phyloP scores from a whole-genome alignment of 30 jellyfish, hydroid and myxozoan species.

The Aurelia aurita complex sp. Pacific region DNA sequence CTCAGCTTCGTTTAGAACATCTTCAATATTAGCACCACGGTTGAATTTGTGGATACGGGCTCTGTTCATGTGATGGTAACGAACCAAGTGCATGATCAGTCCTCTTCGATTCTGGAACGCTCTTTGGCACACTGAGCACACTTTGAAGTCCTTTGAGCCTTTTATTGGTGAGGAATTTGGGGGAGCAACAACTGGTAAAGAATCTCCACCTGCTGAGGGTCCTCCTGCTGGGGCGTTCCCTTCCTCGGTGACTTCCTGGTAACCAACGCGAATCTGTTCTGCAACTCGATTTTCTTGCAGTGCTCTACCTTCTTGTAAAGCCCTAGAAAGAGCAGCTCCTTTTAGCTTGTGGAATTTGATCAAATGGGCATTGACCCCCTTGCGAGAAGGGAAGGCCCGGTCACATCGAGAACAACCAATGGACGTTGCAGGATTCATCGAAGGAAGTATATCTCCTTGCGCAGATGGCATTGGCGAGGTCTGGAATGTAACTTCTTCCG shows the following conservation, averaged over 20 bases:
- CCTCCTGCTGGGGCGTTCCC: neutral
- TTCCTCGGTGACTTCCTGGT: neutral
- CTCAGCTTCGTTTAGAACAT: neutral
- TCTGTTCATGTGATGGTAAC: conserved; percentile 75
- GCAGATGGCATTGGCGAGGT: conserved; percentile 13
- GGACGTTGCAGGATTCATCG: neutral
- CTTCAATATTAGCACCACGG: conserved; percentile 29
- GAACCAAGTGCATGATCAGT: conserved; percentile 71
- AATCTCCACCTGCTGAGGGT: neutral
- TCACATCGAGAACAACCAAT: conserved; percentile 86
- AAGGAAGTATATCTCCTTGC: neutral
- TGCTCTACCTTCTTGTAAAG: conserved; percentile 15
- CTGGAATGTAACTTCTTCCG: conserved; percentile 60
- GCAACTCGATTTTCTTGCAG: conserved; percentile 33
- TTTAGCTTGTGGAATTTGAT: conserved; percentile 43
- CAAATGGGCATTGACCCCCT: conserved; percentile 58
- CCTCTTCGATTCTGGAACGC: conserved; percentile 75
- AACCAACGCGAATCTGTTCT: neutral
- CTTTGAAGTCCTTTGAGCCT: conserved; percentile 25
- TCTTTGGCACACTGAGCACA: conserved; percentile 78
- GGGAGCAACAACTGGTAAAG: no score
- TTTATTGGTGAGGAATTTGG: neutral
- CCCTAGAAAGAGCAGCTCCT: conserved; percentile 39
- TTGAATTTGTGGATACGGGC: conserved; percentile 50
- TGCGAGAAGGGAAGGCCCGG: conserved; percentile 82